Evolutionary conservation across 2,797 vertebrate species (phyloP).

Genomic region (Heteromormyrus szaboi): DNA sequence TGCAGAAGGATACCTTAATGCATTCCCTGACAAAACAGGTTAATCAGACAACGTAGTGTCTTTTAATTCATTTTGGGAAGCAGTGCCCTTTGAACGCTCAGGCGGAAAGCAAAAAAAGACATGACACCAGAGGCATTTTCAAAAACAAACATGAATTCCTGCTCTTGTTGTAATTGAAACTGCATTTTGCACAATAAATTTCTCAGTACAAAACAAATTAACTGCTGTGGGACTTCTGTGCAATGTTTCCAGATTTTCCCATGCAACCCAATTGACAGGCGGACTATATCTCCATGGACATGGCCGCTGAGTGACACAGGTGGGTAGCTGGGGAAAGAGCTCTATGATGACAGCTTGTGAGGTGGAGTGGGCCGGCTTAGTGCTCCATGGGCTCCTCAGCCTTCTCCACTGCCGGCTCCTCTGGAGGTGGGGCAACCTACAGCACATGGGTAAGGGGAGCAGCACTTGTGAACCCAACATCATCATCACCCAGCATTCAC

Average conservation of each 20-base stretch:
- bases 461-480: background rate
- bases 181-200: constrained; percentile 18
- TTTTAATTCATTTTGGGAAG: background rate
- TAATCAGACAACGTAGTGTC: background rate
- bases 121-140: background rate
- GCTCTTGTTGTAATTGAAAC: constrained; percentile 12
- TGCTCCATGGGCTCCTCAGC: constrained; percentile 92
- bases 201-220: background rate
- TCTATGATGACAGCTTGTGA: background rate
- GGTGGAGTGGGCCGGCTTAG: constrained; percentile 47
- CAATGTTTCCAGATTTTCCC: background rate
- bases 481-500: background rate
- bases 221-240: background rate
- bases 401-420: constrained; percentile 63
- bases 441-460: constrained; percentile 6
- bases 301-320: background rate
- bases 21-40: background rate
- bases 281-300: background rate
- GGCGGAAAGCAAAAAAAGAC: background rate
- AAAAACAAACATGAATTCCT: background rate
- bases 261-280: background rate
- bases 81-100: background rate
- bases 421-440: constrained; percentile 66
- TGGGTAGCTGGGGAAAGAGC: background rate
- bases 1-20: background rate